Base-by-base conservation (phyloP, 2,113 vertebrate genomes). In the Chloroceryle aenea region DNA sequence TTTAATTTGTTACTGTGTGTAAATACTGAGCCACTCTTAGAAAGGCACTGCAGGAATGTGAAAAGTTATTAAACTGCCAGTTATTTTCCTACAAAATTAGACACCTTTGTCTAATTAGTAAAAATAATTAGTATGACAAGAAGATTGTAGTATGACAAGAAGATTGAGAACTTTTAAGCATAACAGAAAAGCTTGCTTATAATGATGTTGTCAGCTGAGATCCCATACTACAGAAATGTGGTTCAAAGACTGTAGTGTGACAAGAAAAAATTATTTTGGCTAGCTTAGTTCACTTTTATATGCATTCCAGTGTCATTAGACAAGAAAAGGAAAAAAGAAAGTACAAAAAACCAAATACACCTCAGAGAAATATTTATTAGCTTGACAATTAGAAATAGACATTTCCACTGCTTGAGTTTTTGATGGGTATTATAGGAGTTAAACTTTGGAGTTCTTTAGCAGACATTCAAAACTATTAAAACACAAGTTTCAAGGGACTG, bases 81-180 rank as follows among this genome's bases (percentile, higher is more conserved):
- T 71, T 95, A 87, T 69, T 93, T 90, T 78, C 45, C 73, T 90
- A 74, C 23, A 78, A 93, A 94, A 95, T 95, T 77, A 95, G 62
- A 84, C 14, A 8, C 15, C 91, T 94, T 92, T 90, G 53, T 82
- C 83, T 93, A 87, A 52, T 27, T 15, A 52, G 68, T 71, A 77
- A 95, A 93, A 95, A 79, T 90, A 94, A 92, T 79, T 80, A n/a
- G 25, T 83, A 89, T 85, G 72, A 67, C 66, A 89, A 93, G 32
- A 91, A 88, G 79, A 93, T 64, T 85, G 73, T 80, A n/a, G 22
- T 80, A 89, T 85, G 72, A 67, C 66, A 89, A 93, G 34, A 91
- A 88, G 79, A 93, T 64, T 85, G 73, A 94, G 94, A 95, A 91
- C 56, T 92, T 92, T 77, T 68, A 91, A 76, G 77, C 52, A 59